A percentile compares a stretch with the other conserved stretches of the same genome.
These are phyloP conservation scores for Halictus ligatus DNA, from an alignment of 2,888 invertebrate genomes.

Conservation along the genomic window DNA sequence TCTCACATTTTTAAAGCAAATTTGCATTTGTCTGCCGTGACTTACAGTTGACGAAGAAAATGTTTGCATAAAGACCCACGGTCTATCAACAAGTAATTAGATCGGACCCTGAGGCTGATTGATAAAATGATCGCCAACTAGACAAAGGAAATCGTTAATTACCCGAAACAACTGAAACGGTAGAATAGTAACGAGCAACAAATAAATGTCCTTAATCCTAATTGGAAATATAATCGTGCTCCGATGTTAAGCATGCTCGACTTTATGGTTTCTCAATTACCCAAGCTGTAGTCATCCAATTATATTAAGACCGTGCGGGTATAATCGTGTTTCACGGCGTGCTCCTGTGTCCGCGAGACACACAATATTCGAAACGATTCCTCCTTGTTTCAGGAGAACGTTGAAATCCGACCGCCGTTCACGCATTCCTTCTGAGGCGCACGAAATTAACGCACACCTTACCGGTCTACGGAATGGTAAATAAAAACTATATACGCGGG, in stretches of 20 bases:
- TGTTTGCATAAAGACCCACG: background rate
- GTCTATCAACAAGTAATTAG: background rate
- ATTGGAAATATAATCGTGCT: background rate
- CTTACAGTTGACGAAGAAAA: background rate
- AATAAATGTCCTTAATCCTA: background rate
- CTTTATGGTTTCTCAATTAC: constrained; percentile 29
- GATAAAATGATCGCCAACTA: background rate
- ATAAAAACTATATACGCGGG: constrained; percentile 25
- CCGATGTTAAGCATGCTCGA: constrained; percentile 11
- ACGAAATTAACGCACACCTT: background rate
- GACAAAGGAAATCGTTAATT: background rate
- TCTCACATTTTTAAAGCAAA: background rate
- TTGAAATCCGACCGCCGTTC: background rate
- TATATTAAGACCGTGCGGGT: background rate
- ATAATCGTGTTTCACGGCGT: background rate
- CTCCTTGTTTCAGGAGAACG: background rate
- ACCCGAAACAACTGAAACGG: background rate
- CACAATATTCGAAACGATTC: constrained; percentile 11
- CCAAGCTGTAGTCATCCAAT: constrained; percentile 10
- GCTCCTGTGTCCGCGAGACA: background rate
- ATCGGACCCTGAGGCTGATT: background rate
- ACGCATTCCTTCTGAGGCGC: background rate
- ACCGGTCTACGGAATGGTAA: constrained; percentile 10
- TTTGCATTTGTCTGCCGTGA: background rate
- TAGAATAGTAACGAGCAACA: background rate